Base-by-base conservation (phyloP, 2,888 invertebrate species). In the Drosophila algonquin region DNA sequence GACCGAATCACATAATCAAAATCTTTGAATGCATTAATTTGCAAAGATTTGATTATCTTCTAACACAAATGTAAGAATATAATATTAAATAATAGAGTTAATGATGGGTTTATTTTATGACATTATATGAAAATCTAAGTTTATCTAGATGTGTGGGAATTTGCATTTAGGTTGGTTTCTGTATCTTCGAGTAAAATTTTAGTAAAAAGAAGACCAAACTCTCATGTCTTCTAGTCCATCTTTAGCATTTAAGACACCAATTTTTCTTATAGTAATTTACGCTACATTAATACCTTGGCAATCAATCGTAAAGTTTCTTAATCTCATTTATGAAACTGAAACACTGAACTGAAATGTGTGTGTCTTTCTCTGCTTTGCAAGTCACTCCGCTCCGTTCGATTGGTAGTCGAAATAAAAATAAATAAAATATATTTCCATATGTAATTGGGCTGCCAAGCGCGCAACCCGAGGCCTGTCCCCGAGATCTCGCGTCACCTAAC, bases 401-500 rank as follows among this genome's bases (percentile, higher is more conserved):
- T 32, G 24, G 21, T 27, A 12, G 21, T 24, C 48, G 65, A 44
- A 44, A 40, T 40, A 16, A 64, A 64, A 64, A 65, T 40, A 40
- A 64, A 30, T 54, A 48, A 65, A 54, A 40, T 44, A 45, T 50
- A 72, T 73, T 58, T 73, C 54, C 35, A 44, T 51, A 50, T 50
- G 45, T 73, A 73, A 63, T 73, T 73, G 73, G 73, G 63, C 55
- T 18, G 40, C 40, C 14, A 40, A 40, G 35, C 12, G 12, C 35
- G 14, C 63, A 53, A 67, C 63, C 68, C 60, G 35, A 63, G 61
- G 68, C 71, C 59, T 63, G 70, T 74, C 69, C 35, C 45, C 46
- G n/a, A 45, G 21, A 45, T 35, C 61, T 74, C 18, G 18, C 18
- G 18, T 18, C 18, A 18, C 18, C 18, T 58, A 61, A 56, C 55